These are phyloP conservation scores for Sphenopsis melanotis DNA, from an alignment of 2,797 vertebrate species.

Conservation along the genomic window DNA sequence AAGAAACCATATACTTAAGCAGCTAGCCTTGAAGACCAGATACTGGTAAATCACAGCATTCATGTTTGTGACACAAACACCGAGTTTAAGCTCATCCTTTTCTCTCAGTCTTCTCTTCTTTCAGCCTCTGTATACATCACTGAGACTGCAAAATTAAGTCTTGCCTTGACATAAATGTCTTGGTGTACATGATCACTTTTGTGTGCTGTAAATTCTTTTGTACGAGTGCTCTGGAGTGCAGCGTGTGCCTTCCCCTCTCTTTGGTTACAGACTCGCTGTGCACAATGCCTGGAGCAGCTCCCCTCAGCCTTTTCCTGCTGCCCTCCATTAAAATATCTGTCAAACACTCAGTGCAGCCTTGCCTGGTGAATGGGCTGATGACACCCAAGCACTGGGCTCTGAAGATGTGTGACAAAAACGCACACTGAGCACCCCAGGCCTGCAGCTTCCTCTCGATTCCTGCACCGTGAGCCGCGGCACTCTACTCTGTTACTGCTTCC, in stretches of 20 bases:
- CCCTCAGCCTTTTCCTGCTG: background rate
- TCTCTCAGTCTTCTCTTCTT: background rate
- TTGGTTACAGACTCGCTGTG: background rate
- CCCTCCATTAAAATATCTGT: background rate
- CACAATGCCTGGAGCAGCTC: background rate
- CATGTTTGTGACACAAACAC: background rate
- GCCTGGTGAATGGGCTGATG: background rate
- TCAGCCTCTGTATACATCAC: background rate
- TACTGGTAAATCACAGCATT: background rate
- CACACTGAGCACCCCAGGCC: background rate
- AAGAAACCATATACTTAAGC: background rate
- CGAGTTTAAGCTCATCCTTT: background rate
- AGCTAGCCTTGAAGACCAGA: background rate
- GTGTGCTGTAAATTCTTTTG: background rate
- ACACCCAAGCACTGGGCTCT: background rate
- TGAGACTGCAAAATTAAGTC: background rate
- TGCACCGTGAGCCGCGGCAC: rapidly evolving
- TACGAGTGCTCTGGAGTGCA: background rate
- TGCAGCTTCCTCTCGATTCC: background rate
- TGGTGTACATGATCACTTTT: background rate
- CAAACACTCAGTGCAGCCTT: background rate
- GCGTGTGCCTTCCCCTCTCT: rapidly evolving
- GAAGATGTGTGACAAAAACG: background rate
- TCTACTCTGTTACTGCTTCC: background rate
- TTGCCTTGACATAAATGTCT: background rate